phyloP scores from a whole-genome alignment of 2,797 vertebrate species.

The Allenopithecus nigroviridis region DNA sequence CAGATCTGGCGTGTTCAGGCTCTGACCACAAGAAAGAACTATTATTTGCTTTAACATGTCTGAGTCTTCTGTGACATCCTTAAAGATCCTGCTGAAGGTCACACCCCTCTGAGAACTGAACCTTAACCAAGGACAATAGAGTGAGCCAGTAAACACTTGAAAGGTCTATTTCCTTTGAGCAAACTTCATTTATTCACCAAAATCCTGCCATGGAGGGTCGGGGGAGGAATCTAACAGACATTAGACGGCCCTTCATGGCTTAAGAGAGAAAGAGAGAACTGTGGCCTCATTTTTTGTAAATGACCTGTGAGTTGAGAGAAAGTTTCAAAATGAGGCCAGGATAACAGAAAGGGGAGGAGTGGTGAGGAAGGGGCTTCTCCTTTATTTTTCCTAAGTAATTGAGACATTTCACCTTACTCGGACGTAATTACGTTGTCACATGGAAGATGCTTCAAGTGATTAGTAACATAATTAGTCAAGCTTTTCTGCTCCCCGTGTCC shows the following conservation, averaged over 20 bases:
- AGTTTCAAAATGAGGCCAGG: constrained; percentile 62
- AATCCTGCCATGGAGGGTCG: neutral
- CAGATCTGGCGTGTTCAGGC: neutral
- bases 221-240: neutral
- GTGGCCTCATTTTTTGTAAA: constrained; percentile 44
- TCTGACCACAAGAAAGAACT: neutral
- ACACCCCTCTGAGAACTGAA: neutral
- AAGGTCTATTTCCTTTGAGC: neutral
- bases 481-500: constrained; percentile 72
- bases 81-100: neutral
- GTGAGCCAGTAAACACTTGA: neutral
- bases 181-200: neutral
- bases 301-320: constrained; percentile 63
- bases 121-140: neutral
- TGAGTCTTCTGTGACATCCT: constrained; percentile 9
- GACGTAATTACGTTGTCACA: constrained; percentile 83
- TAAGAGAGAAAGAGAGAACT: neutral
- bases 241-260: neutral
- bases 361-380: neutral
- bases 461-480: constrained; percentile 83
- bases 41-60: neutral
- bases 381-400: constrained; percentile 72
- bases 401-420: constrained; percentile 80
- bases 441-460: constrained; percentile 82
- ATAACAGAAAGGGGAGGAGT: constrained; percentile 53